Evolutionary conservation across 2,797 vertebrate species (phyloP).

Genomic region (Graptemys geographica): DNA sequence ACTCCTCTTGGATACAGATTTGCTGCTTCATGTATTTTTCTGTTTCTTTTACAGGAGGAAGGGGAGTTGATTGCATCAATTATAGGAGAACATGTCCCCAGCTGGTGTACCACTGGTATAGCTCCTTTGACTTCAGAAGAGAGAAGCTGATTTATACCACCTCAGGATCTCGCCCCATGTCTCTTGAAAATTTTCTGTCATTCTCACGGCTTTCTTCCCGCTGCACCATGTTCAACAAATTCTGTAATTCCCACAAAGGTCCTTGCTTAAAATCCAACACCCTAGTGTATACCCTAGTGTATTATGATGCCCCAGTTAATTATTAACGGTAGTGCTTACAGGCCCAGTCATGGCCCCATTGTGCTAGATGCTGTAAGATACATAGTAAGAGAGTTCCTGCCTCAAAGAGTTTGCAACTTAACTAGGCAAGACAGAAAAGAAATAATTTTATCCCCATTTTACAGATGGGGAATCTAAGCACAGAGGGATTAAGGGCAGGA

Average conservation of each 20-base stretch:
- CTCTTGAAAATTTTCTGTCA: not conserved
- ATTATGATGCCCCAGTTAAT: not conserved
- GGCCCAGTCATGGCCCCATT: constrained; percentile 12
- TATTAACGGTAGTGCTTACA: constrained; percentile 22
- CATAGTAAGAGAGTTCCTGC: not conserved
- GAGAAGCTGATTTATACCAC: not conserved
- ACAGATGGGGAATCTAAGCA: not conserved
- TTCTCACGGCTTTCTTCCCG: not conserved
- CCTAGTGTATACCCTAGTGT: not conserved
- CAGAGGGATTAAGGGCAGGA: not conserved
- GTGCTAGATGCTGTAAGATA: rapidly evolving
- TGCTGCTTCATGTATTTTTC: rapidly evolving
- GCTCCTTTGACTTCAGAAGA: not conserved
- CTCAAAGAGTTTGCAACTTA: not conserved
- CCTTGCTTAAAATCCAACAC: not conserved
- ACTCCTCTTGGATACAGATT: not conserved
- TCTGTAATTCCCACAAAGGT: not conserved
- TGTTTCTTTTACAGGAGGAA: not conserved
- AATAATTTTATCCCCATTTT: constrained; percentile 9
- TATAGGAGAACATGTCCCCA: not conserved
- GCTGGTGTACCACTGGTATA: rapidly evolving
- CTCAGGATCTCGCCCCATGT: not conserved
- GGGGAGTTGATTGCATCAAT: not conserved
- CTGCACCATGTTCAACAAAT: not conserved
- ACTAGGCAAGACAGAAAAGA: constrained; percentile 30